phyloP scores from a whole-genome alignment of 1,140 invertebrate species.

The Drosophila ohnishii region DNA sequence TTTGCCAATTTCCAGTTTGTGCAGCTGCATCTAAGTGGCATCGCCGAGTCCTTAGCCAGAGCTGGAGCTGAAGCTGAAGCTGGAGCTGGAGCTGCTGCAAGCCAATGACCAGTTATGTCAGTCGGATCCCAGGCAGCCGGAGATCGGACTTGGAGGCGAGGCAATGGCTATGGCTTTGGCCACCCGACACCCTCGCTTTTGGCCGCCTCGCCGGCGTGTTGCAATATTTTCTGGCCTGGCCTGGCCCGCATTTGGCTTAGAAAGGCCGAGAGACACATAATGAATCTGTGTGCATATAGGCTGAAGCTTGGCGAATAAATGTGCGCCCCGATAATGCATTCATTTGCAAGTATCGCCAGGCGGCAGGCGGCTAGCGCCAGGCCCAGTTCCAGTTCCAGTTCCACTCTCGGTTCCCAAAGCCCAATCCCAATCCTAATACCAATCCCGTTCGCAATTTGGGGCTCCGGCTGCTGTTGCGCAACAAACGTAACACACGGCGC shows the following conservation, averaged over 20 bases:
- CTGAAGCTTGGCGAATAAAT: constrained; percentile 24
- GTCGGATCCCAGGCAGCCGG: constrained; percentile 61
- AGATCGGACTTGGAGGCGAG: constrained; percentile 39
- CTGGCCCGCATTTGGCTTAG: constrained; percentile 76
- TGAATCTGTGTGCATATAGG: constrained; percentile 50
- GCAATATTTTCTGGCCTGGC: constrained; percentile 70
- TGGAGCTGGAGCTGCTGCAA: constrained; percentile 46
- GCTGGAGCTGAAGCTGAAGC: constrained; percentile 5
- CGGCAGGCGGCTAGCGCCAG: constrained; percentile 31
- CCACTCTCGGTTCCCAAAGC: constrained; percentile 19
- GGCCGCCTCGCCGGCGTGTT: constrained; percentile 68
- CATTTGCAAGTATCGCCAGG: constrained; percentile 48
- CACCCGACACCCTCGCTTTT: constrained; percentile 75
- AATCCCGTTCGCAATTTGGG: constrained; percentile 39
- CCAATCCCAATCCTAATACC: constrained; percentile 21
- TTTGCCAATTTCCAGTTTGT: constrained; percentile 77
- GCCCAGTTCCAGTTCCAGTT: constrained; percentile 39
- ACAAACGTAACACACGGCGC: constrained; percentile 71
- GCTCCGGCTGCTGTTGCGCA: constrained; percentile 66
- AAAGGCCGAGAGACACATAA: constrained; percentile 54
- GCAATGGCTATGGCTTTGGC: constrained; percentile 47
- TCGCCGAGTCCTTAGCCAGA: constrained; percentile 68
- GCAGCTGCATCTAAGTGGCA: constrained; percentile 70
- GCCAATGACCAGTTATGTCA: constrained; percentile 81
- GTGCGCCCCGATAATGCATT: constrained; percentile 48